phyloP scores from a whole-genome alignment of 2,888 invertebrate genomes.

The Andrena minutula region DNA sequence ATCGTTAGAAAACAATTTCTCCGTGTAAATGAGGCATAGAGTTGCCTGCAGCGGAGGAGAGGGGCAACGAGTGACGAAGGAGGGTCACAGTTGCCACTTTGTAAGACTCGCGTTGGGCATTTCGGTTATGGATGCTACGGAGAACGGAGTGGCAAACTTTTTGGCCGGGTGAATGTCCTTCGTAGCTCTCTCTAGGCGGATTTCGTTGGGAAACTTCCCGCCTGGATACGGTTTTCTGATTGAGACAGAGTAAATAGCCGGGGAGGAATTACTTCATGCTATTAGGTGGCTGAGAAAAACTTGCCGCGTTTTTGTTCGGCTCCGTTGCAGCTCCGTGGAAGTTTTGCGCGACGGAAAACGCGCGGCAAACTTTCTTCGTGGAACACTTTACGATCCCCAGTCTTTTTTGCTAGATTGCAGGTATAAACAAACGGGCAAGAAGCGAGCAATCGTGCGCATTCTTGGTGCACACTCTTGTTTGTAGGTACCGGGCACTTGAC shows the following conservation, averaged over 20 bases:
- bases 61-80: not conserved
- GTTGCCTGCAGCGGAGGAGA: not conserved
- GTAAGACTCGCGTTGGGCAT: constrained; percentile 32
- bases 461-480: not conserved
- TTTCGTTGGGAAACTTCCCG: constrained; percentile 10
- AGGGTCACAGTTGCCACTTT: constrained; percentile 32
- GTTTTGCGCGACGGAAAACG: constrained; percentile 22
- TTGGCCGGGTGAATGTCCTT: constrained; percentile 5
- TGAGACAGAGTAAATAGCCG: constrained; percentile 39
- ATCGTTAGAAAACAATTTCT: constrained; percentile 29
- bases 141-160: constrained; percentile 15
- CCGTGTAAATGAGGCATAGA: not conserved
- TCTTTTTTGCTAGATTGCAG: constrained; percentile 39
- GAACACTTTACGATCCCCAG: constrained; percentile 35
- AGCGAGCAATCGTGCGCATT: not conserved
- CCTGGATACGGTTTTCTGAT: constrained; percentile 46
- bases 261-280: constrained; percentile 50
- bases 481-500: not conserved
- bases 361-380: constrained; percentile 14
- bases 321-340: constrained; percentile 27
- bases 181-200: not conserved
- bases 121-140: constrained; percentile 19
- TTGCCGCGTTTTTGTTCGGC: constrained; percentile 22
- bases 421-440: constrained; percentile 20
- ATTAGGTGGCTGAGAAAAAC: constrained; percentile 37